Evolutionary conservation across 2,113 vertebrate species (phyloP), one percentile per base, ranked within the genome.

Genomic region (Microcebus ravelobensis): DNA sequence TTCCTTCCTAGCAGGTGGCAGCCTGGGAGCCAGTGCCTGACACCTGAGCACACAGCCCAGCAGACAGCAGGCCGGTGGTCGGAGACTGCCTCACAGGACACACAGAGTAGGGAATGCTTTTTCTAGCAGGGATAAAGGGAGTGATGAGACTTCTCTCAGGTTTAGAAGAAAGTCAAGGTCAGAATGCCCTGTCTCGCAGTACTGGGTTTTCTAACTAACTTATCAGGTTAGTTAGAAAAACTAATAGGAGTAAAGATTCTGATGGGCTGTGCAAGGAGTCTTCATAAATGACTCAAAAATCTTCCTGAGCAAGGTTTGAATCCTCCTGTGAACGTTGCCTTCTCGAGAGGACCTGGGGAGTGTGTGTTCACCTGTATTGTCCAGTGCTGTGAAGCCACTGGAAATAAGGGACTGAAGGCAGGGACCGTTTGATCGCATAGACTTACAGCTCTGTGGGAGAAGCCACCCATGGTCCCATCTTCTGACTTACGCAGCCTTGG

Each of bases 1-100:
- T 98, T 97, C 95, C 98, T 98, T 98, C 95, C 96, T 97, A 97
- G 98, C 98, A 99, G 98, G 98, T 98, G 99, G 98, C 97, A 98
- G 98, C 98, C 98, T 98, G 98, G 97, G 98, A 98, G 98, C 99
- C 98, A 29, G 21, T 25, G 81, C 45, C 36, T 1, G 5, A n/a
- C 67, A 68, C 67, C 14, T 17, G 61, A 5, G 61, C 61, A 29
- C 61, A 12, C 61, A 63, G 27, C 11, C 61, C 61, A 29, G 63
- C 45, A 50, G 29, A 50, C 45, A 21, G 15, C 42, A 17, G 42
- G 9, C 67, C 27, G 20, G 99, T 99, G 99, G 99, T 98, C 96
- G 98, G 98, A 98, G 98, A 96, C 98, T 98, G 99, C 99, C 98
- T 99, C 88, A 50, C 57, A 87, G 96, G 96, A 79, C 90, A 91